Evolutionary conservation across 2,797 vertebrate species (phyloP).

Genomic region (Hippopotamyrus pictus): DNA sequence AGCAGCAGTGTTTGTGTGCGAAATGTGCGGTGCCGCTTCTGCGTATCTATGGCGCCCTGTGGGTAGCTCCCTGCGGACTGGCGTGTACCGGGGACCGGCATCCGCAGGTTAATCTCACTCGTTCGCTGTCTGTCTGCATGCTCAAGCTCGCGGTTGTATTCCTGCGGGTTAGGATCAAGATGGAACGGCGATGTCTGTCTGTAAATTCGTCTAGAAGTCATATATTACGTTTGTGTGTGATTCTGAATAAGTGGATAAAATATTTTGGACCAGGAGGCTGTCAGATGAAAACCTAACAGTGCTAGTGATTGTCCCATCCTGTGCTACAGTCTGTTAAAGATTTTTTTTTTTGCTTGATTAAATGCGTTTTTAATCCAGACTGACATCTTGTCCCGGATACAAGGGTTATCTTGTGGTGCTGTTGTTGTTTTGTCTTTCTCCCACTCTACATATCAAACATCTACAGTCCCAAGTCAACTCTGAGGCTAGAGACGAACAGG

Average conservation of each 20-base stretch:
- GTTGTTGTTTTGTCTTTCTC: background rate
- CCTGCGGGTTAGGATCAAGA: background rate
- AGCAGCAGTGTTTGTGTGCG: background rate
- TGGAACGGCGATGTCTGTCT: background rate
- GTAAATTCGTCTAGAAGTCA: background rate
- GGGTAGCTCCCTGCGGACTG: background rate
- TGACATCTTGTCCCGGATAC: background rate
- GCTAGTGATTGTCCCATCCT: background rate
- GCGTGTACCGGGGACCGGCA: background rate
- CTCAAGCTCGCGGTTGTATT: background rate
- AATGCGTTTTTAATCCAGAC: background rate
- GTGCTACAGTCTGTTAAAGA: background rate
- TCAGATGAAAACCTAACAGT: background rate
- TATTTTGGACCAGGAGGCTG: background rate
- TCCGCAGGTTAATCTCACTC: background rate
- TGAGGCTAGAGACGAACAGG: too few relatives aligned
- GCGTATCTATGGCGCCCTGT: background rate
- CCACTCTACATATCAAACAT: background rate
- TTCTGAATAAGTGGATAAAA: background rate
- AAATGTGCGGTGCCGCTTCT: background rate
- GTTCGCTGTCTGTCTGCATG: background rate
- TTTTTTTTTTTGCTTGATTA: background rate
- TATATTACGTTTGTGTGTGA: background rate
- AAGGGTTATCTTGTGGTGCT: background rate
- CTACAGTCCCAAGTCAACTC: background rate